Percentiles rank a stretch among this genome's conserved stretches.
Conservation (phyloP, 2,888 invertebrate species). For the Taphrorychus bicolor region DNA sequence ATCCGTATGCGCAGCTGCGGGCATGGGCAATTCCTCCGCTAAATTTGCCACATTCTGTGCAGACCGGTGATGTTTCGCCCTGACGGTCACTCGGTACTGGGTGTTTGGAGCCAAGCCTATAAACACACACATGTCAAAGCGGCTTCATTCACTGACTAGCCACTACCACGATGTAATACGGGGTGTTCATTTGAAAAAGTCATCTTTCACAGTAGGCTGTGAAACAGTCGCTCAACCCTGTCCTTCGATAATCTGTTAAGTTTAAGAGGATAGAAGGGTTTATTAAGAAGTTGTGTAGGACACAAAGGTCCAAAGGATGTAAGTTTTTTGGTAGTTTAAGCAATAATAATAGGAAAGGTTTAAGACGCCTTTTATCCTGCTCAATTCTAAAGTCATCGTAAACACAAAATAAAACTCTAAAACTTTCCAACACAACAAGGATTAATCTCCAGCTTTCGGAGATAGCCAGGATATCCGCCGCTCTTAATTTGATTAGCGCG, state of each 20-base stretch:
- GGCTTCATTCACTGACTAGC: too few relatives aligned
- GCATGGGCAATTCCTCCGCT: conserved; percentile 71
- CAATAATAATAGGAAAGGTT: background rate
- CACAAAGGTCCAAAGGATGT: background rate
- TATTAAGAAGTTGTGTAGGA: too few relatives aligned
- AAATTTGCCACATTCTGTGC: conserved; percentile 69
- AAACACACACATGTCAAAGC: too few relatives aligned
- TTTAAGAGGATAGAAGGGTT: too few relatives aligned
- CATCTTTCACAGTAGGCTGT: too few relatives aligned
- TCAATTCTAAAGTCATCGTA: background rate
- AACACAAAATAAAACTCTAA: background rate
- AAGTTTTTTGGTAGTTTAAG: background rate
- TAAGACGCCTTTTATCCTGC: background rate
- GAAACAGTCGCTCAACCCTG: too few relatives aligned
- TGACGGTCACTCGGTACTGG: conserved; percentile 93
- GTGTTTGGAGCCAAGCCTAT: conserved; percentile 90
- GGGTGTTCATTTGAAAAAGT: too few relatives aligned
- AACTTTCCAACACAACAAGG: background rate
- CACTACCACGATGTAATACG: too few relatives aligned
- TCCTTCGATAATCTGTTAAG: too few relatives aligned
- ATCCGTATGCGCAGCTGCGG: conserved; percentile 88
- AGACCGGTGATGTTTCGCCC: conserved; percentile 88
- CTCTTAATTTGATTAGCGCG: conserved; percentile 31
- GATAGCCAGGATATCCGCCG: conserved; percentile 14
- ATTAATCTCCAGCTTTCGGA: conserved; percentile 4